phyloP scores from a whole-genome alignment of 2,113 vertebrate species.

The Paradisaea rubra region DNA sequence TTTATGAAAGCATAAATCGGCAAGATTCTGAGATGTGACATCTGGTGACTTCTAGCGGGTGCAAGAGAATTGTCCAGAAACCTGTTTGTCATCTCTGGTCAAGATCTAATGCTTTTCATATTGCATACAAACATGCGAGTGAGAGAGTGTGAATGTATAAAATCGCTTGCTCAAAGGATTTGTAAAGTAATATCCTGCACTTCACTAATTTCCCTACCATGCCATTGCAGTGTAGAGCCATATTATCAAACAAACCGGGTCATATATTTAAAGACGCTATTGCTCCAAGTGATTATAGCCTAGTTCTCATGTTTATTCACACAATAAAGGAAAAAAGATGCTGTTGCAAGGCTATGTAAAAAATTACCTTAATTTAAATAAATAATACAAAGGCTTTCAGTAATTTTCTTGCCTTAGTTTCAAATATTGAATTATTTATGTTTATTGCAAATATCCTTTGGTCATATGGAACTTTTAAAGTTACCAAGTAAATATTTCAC shows the following conservation, averaged over 20 bases:
- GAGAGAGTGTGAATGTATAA: neutral
- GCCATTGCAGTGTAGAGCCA: neutral
- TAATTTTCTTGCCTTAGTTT: neutral
- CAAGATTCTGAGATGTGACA: neutral
- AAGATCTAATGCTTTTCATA: neutral
- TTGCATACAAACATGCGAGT: neutral
- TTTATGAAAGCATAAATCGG: neutral
- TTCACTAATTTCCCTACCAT: neutral
- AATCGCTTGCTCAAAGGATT: neutral
- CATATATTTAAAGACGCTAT: neutral
- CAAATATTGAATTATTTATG: neutral
- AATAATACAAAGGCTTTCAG: neutral
- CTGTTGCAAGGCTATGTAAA: neutral
- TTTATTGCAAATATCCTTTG: neutral
- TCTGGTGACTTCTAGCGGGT: neutral
- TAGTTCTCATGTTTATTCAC: neutral
- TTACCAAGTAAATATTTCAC: neutral
- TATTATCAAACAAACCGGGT: neutral
- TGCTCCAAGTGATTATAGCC: neutral
- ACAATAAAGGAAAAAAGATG: neutral
- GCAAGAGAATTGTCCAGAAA: neutral
- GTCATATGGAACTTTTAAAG: neutral
- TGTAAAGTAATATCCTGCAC: neutral
- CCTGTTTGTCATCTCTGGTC: rapidly evolving
- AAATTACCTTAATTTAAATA: neutral